Evolutionary conservation across 1,140 invertebrate species (phyloP).

Genomic region (Drosophila kepulauana): DNA sequence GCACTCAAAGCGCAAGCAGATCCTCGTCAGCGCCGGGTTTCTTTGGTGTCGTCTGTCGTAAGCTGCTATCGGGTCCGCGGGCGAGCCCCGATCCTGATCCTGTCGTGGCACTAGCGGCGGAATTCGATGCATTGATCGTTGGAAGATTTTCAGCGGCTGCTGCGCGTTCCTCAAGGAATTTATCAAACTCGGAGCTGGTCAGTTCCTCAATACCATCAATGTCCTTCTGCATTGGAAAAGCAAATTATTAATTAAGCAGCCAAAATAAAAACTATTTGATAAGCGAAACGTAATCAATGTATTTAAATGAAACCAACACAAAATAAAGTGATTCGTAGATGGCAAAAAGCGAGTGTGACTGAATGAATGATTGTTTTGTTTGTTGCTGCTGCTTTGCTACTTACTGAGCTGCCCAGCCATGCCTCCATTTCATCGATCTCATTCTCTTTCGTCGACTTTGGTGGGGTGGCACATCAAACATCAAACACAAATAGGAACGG

Average conservation of each 20-base stretch:
- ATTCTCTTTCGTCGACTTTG: constrained; percentile 90
- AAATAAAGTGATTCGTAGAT: constrained; percentile 25
- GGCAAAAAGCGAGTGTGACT: constrained; percentile 38
- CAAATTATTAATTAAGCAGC: constrained; percentile 26
- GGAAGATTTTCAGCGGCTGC: constrained; percentile 91
- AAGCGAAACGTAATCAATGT: constrained; percentile 42
- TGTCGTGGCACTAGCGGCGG: constrained; percentile 58
- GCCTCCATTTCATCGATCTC: constrained; percentile 98
- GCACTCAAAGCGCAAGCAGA: constrained; percentile 77
- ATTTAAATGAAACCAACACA: constrained; percentile 36
- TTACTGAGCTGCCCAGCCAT: constrained; percentile 92
- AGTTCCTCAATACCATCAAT: constrained; percentile 88
- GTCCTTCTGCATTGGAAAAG: constrained; percentile 64
- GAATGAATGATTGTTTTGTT: constrained; percentile 27
- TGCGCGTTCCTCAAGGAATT: constrained; percentile 95
- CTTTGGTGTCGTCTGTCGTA: constrained; percentile 79
- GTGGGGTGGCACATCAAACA: constrained; percentile 40
- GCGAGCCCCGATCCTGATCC: constrained; percentile 18
- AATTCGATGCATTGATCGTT: constrained; percentile 77
- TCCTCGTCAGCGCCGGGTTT: constrained; percentile 77
- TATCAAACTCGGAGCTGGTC: constrained; percentile 96
- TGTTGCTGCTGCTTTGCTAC: constrained; percentile 71
- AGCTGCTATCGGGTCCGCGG: constrained; percentile 53
- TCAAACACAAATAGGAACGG: constrained; percentile 51
- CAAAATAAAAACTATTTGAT: not conserved